Conservation (phyloP, 2,113 vertebrate genomes). For the Charina bottae region DNA sequence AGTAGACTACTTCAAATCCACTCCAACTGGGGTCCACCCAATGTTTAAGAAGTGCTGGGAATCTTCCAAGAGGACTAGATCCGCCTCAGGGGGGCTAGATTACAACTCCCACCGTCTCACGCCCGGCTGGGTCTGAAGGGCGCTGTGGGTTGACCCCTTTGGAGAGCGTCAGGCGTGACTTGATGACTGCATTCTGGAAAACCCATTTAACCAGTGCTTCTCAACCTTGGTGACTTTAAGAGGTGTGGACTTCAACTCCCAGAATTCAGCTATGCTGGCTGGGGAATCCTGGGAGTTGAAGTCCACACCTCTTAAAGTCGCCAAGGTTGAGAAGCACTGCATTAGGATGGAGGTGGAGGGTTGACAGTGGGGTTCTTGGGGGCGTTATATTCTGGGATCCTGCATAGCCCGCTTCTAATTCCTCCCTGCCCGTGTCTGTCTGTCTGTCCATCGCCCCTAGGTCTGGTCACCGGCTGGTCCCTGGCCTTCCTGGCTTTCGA, state of each 20-base stretch:
- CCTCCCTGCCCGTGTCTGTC: not conserved
- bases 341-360: not conserved
- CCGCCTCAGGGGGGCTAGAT: too few species aligned
- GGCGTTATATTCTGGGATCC: not conserved
- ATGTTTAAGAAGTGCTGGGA: too few species aligned
- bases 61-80: too few species aligned
- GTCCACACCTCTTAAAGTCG: not conserved
- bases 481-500: constrained; percentile 84
- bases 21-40: too few species aligned
- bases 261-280: too few species aligned
- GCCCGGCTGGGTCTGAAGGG: too few species aligned
- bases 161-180: too few species aligned
- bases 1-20: too few species aligned
- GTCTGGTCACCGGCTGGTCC: constrained; percentile 82
- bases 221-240: not conserved
- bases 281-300: not conserved
- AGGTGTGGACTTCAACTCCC: not conserved
- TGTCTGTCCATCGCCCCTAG: constrained; percentile 27
- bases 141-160: too few species aligned
- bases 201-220: not conserved
- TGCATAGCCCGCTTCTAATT: fast-evolving
- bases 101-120: too few species aligned
- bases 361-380: not conserved
- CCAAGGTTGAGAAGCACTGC: too few species aligned
- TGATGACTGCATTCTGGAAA: too few species aligned